Evolutionary conservation across 1,140 invertebrate genomes (phyloP).

Genomic region (Hyles euphorbiae): DNA sequence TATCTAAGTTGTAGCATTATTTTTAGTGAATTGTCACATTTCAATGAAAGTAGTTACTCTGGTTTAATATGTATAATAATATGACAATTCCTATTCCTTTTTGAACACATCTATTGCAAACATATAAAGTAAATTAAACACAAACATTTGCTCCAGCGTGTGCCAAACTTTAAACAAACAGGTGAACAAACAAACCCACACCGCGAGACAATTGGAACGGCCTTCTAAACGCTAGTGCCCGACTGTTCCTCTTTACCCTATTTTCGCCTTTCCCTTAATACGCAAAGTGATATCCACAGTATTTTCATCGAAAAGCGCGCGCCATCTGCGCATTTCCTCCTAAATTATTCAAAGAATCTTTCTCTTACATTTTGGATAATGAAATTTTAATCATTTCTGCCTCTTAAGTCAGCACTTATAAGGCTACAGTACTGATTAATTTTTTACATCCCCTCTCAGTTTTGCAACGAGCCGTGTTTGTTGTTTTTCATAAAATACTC

Average conservation of each 20-base stretch:
- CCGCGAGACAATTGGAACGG: background rate
- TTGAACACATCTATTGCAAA: too few relatives aligned
- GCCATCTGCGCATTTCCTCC: conserved; percentile 33
- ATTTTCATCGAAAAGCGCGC: conserved; percentile 12
- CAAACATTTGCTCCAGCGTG: too few relatives aligned
- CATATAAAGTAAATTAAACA: too few relatives aligned
- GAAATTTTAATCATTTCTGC: conserved; percentile 55
- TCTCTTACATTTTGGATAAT: conserved; percentile 58
- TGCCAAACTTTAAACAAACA: too few relatives aligned
- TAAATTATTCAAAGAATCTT: conserved; percentile 60
- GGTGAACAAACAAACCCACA: too few relatives aligned
- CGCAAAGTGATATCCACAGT: conserved; percentile 34
- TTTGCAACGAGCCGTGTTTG: too few relatives aligned
- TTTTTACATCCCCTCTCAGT: conserved; percentile 9
- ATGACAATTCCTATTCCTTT: too few relatives aligned
- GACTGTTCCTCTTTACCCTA: background rate
- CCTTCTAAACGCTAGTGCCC: conserved; percentile 4
- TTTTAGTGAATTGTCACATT: too few relatives aligned
- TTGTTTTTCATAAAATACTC: too few relatives aligned
- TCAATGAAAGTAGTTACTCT: too few relatives aligned
- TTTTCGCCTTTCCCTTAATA: conserved; percentile 14
- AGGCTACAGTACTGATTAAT: conserved; percentile 17
- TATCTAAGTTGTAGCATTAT: too few relatives aligned
- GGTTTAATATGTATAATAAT: too few relatives aligned
- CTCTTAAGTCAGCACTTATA: conserved; percentile 33